Evolutionary conservation across 2,888 invertebrate species (phyloP), one percentile per base, ranked within the genome.

Genomic region (Galeopsomyia nigrocyanea): DNA sequence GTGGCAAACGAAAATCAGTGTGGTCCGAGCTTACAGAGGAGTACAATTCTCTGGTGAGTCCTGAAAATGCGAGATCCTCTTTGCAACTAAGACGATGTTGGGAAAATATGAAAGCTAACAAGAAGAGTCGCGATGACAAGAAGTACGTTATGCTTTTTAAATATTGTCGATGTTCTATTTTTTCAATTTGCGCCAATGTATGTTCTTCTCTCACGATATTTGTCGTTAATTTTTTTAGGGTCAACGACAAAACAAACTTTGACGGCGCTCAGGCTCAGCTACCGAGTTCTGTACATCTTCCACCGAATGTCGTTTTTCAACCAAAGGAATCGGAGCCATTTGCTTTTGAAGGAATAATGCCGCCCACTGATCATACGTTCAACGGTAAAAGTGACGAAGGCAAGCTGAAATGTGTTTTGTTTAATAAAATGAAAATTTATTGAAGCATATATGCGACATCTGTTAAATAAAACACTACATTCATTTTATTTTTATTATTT

Each of bases 81-180:
- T 76, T 81, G 9, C 82, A 82, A 51, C 68, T 82, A 2, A 76
- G 81, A 64, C 80, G 82, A 61, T 82, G 82, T 50, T 82, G 82
- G 82, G 82, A 82, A 66, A 82, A 82, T 68, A 82, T 82, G 82
- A 82, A 82, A 64, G 80, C 81, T 13, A 75, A 75, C 60, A 82
- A 81, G 68, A 78, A 79, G 61, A 81, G 79, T 77, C 79, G 82
- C 9, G 82, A 82, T n/a, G 81, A 76, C 50, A 72, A 70, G 50
- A 53, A 71, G 73, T 76, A 71, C 9, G 17, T 50, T 58, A n/a
- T 26, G 13, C 9, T 13, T 62, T 13, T 39, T 0, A 66, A 39
- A 39, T 31, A 13, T 10, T 3, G 39, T 50, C 9, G 2, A 26
- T 49, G 13, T 49, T 31, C 26, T 39, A 61, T 66, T 67, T 49